Evolutionary conservation across 2,888 invertebrate genomes (phyloP).

Genomic region (Patella ulyssiponensis): DNA sequence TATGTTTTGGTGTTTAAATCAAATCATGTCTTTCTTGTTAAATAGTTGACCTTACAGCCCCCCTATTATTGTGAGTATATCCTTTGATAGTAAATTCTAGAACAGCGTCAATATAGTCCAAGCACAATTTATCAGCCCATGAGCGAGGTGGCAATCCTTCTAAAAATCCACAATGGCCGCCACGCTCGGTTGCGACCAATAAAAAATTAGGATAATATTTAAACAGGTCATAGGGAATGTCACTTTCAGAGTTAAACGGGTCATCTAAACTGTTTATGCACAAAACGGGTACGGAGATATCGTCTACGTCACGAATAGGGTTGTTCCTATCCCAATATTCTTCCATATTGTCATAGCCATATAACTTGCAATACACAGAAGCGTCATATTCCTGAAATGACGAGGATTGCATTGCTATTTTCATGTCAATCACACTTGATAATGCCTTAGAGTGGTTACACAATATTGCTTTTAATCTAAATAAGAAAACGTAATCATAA

Average conservation of each 20-base stretch:
- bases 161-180: constrained; percentile 69
- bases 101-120: constrained; percentile 56
- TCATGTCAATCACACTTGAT: constrained; percentile 50
- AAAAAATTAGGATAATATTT: constrained; percentile 65
- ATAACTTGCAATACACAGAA: constrained; percentile 55
- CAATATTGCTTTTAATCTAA: constrained; percentile 52
- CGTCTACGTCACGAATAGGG: constrained; percentile 67
- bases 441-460: constrained; percentile 53
- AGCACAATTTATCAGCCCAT: constrained; percentile 53
- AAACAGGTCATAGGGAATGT: constrained; percentile 66
- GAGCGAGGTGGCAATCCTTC: constrained; percentile 48
- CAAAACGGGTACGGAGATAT: constrained; percentile 65
- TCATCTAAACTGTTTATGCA: constrained; percentile 67
- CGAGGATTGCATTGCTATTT: constrained; percentile 43
- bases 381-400: constrained; percentile 57
- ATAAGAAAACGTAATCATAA: constrained; percentile 54
- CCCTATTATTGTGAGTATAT: constrained; percentile 20
- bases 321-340: constrained; percentile 66
- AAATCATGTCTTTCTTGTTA: not conserved
- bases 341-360: constrained; percentile 49
- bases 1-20: too few relatives aligned
- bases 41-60: constrained; percentile 19
- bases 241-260: constrained; percentile 51
- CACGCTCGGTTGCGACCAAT: constrained; percentile 59
- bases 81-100: constrained; percentile 47